phyloP scores from a whole-genome alignment of 2,797 vertebrate genomes.

The Acipenser transmontanus region DNA sequence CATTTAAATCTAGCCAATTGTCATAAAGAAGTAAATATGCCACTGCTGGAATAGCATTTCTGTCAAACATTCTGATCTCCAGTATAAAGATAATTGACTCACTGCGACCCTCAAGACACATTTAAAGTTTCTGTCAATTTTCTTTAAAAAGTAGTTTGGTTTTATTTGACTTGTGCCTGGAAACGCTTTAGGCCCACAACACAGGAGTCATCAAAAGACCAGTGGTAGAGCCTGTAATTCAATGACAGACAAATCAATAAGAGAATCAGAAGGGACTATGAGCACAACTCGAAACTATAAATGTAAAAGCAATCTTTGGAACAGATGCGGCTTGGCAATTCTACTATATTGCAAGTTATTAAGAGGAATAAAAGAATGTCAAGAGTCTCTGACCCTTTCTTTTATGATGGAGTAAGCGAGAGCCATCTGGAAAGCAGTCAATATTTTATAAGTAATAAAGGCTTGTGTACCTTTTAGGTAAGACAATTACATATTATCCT shows the following conservation, averaged over 20 bases:
- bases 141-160: too few relatives aligned
- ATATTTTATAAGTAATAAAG: not conserved
- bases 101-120: too few relatives aligned
- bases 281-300: slow-evolving; percentile 10
- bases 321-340: slow-evolving; percentile 24
- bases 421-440: slow-evolving; percentile 6
- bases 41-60: slow-evolving; percentile 15
- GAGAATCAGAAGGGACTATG: slow-evolving; percentile 24
- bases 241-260: slow-evolving; percentile 35
- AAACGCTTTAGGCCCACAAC: slow-evolving; percentile 12
- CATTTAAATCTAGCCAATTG: slow-evolving; percentile 26
- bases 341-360: slow-evolving; percentile 19
- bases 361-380: slow-evolving; percentile 19
- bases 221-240: slow-evolving; percentile 27
- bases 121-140: too few relatives aligned
- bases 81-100: too few relatives aligned
- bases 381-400: slow-evolving; percentile 17
- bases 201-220: slow-evolving; percentile 21
- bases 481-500: too few relatives aligned
- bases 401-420: slow-evolving; percentile 2
- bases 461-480: not conserved
- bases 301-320: slow-evolving; percentile 20
- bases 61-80: too few relatives aligned
- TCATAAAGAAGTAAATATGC: slow-evolving; percentile 19
- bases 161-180: slow-evolving; percentile 5